These are phyloP conservation scores for Napeogenes sylphis DNA, from an alignment of 2,888 invertebrate genomes.

Conservation along the genomic window DNA sequence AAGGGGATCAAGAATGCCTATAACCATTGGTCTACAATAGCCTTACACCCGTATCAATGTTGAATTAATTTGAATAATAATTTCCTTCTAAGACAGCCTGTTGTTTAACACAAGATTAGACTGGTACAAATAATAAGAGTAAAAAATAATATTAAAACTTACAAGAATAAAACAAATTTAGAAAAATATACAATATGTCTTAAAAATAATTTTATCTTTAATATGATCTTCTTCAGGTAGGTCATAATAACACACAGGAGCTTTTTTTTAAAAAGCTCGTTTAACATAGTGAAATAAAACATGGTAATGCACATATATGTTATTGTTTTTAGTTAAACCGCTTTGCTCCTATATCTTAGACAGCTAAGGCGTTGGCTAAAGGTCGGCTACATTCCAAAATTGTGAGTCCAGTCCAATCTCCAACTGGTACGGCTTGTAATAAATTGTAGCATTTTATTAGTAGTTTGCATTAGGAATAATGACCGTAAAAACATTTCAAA, in stretches of 20 bases:
- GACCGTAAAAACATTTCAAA: background rate
- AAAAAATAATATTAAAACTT: conserved; percentile 18
- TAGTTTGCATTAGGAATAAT: conserved; percentile 4
- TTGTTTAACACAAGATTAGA: conserved; percentile 27
- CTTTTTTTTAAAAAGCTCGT: too few relatives aligned
- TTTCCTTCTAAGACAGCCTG: conserved; percentile 34
- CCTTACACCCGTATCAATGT: conserved; percentile 14
- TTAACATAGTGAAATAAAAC: too few relatives aligned
- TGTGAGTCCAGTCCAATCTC: conserved; percentile 54
- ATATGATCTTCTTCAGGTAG: too few relatives aligned
- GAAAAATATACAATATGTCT: too few relatives aligned
- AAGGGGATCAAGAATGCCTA: too few relatives aligned
- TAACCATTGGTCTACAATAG: background rate
- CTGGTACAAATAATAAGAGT: conserved; percentile 28
- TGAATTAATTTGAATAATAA: conserved; percentile 49
- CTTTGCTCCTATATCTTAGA: conserved; percentile 33
- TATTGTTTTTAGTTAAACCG: conserved; percentile 21
- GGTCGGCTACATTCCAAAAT: conserved; percentile 72
- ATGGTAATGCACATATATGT: too few relatives aligned
- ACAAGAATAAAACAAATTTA: background rate
- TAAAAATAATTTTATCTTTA: too few relatives aligned
- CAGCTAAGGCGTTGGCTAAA: conserved; percentile 52
- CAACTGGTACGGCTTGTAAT: conserved; percentile 56
- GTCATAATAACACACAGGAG: too few relatives aligned
- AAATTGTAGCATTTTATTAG: conserved; percentile 15